These are phyloP conservation scores for Vanessa cardui DNA, from an alignment of 2,888 invertebrate species.

Conservation along the genomic window DNA sequence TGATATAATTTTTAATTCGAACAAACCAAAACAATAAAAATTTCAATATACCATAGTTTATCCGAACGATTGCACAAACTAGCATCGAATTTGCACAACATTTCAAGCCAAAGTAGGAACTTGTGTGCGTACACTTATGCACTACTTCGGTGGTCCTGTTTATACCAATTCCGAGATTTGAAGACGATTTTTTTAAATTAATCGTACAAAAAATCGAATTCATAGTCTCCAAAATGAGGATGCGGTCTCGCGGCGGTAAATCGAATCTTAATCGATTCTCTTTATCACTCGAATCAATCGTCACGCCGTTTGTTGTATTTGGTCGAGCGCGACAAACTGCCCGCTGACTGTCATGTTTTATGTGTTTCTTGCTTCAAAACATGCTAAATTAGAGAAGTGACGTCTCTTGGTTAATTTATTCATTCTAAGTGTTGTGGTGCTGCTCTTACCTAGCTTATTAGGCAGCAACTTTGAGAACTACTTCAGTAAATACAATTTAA, in stretches of 20 bases:
- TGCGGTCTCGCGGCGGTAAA: constrained; percentile 15
- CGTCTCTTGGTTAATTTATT: too few species aligned
- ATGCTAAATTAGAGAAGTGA: too few species aligned
- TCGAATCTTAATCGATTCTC: constrained; percentile 27
- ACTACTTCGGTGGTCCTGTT: constrained; percentile 8
- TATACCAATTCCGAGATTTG: neutral
- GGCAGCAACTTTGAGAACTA: too few species aligned
- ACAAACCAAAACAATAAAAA: too few species aligned
- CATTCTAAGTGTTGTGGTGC: too few species aligned
- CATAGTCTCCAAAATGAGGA: constrained; percentile 8
- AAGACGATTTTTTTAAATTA: constrained; percentile 5
- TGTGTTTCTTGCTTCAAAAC: too few species aligned
- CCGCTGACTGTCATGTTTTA: neutral
- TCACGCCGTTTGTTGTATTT: constrained; percentile 19
- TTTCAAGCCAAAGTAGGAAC: neutral
- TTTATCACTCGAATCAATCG: constrained; percentile 20
- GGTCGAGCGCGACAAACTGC: neutral
- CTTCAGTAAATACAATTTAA: too few species aligned
- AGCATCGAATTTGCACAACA: too few species aligned
- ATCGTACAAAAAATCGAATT: neutral
- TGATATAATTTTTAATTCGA: too few species aligned
- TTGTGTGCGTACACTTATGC: neutral
- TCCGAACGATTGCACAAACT: too few species aligned
- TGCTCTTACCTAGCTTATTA: too few species aligned
- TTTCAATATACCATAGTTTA: too few species aligned